A percentile compares a stretch with the other conserved stretches of the same genome.
Evolutionary conservation across 2,113 vertebrate genomes (phyloP).

Genomic region (Collichthys lucidus): DNA sequence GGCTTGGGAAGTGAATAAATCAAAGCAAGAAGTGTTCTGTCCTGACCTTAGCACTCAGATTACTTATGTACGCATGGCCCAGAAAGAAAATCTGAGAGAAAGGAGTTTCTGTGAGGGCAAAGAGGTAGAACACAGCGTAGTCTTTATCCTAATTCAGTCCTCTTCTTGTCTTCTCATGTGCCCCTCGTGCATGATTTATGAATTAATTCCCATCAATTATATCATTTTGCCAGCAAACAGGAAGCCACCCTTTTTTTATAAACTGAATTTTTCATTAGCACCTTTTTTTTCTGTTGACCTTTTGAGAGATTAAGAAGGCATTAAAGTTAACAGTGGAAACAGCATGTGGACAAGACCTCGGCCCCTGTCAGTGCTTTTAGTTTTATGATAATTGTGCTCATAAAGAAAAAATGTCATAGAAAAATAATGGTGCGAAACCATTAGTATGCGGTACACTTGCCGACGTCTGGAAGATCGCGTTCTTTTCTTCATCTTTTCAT

Average conservation of each 20-base stretch:
- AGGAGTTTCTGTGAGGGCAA: not conserved
- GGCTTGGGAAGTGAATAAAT: conserved; percentile 41
- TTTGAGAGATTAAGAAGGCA: conserved; percentile 51
- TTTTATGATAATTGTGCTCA: conserved; percentile 10
- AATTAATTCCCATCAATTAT: conserved; percentile 65
- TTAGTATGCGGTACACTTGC: conserved; percentile 24
- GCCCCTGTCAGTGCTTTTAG: not conserved
- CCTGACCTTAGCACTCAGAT: conserved; percentile 7
- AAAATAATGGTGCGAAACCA: conserved; percentile 6
- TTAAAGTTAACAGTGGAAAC: conserved; percentile 22
- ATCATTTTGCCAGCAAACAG: conserved; percentile 48
- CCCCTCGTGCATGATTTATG: conserved; percentile 60
- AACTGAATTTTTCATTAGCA: conserved; percentile 50
- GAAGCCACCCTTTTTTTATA: conserved; percentile 34
- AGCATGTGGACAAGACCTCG: conserved; percentile 8
- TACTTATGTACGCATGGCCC: not conserved
- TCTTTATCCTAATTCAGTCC: conserved; percentile 12
- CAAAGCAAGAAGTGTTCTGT: conserved; percentile 34
- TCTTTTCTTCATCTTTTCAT: conserved; percentile 23
- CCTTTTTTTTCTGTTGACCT: conserved; percentile 61
- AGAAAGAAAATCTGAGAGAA: not conserved
- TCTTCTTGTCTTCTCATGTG: conserved; percentile 20
- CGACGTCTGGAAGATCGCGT: not conserved
- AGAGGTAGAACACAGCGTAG: not conserved
- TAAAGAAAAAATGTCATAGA: not conserved